Evolutionary conservation across 2,113 vertebrate genomes (phyloP).

Genomic region (Symphodus melops): DNA sequence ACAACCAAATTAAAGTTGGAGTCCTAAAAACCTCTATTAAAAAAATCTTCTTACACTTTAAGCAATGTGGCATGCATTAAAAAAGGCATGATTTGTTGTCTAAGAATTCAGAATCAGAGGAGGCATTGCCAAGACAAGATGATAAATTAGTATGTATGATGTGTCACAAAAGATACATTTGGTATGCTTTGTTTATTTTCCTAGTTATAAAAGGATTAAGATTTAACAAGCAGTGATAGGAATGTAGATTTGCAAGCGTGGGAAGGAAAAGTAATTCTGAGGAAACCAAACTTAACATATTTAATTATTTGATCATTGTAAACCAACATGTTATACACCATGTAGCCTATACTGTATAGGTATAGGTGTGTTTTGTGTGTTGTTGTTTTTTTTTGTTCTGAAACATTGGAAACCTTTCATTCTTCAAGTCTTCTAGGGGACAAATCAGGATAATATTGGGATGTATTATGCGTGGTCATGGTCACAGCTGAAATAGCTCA

Average conservation of each 20-base stretch:
- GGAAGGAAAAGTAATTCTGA: neutral
- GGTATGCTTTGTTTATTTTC: neutral
- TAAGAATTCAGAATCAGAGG: conserved; percentile 21
- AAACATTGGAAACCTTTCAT: too few relatives aligned
- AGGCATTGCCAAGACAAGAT: conserved; percentile 11
- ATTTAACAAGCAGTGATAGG: neutral
- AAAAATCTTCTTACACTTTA: conserved; percentile 18
- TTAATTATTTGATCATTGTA: neutral
- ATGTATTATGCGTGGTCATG: too few relatives aligned
- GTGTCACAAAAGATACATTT: neutral
- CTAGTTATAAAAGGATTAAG: neutral
- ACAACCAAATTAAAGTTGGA: neutral
- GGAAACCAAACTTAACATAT: neutral
- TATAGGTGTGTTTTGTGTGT: neutral
- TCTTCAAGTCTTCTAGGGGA: too few relatives aligned
- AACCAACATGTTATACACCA: neutral
- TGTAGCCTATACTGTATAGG: neutral
- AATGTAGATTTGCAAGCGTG: neutral
- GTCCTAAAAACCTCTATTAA: conserved; percentile 1
- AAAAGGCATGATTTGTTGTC: conserved; percentile 45
- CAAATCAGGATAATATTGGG: too few relatives aligned
- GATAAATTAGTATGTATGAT: conserved; percentile 11
- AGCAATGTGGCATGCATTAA: conserved; percentile 13
- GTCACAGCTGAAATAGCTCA: too few relatives aligned
- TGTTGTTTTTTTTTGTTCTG: too few relatives aligned